Percentiles rank a stretch among this genome's conserved stretches.
Conservation (phyloP, 2,888 invertebrate genomes). For the Limenitis camilla region DNA sequence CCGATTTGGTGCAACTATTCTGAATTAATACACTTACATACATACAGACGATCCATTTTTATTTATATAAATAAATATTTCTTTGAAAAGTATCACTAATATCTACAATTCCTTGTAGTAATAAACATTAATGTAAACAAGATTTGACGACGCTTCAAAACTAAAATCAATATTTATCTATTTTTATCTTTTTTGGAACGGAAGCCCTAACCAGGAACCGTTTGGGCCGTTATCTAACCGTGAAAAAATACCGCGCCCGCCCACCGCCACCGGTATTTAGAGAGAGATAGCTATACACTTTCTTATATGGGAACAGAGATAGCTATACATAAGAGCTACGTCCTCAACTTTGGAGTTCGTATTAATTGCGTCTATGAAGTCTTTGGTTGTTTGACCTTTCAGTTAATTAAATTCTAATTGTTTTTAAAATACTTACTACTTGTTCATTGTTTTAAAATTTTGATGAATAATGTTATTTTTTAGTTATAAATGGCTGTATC, state of each 20-base stretch:
- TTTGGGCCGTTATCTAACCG: slow-evolving; percentile 66
- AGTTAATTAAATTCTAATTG: slow-evolving; percentile 19
- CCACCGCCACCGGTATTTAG: slow-evolving; percentile 70
- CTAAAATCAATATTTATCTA: background rate
- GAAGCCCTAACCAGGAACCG: slow-evolving; percentile 29
- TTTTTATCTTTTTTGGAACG: slow-evolving; percentile 19
- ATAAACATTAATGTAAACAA: too few relatives aligned
- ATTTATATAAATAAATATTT: too few relatives aligned
- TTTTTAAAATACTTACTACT: background rate
- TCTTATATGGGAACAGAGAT: slow-evolving; percentile 36
- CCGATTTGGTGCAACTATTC: too few relatives aligned
- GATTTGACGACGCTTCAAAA: too few relatives aligned
- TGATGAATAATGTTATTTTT: too few relatives aligned
- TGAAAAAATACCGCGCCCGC: slow-evolving; percentile 63
- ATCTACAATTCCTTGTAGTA: too few relatives aligned
- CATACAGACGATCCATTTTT: too few relatives aligned
- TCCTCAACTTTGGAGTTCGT: slow-evolving; percentile 41
- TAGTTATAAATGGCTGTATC: too few relatives aligned
- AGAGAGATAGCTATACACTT: slow-evolving; percentile 38
- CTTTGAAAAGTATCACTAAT: too few relatives aligned
- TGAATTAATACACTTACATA: too few relatives aligned
- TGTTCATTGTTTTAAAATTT: too few relatives aligned
- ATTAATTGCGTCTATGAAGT: slow-evolving; percentile 47
- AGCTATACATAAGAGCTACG: slow-evolving; percentile 41
- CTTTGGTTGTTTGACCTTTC: slow-evolving; percentile 29